Base-by-base conservation (phyloP, 2,797 vertebrate species). In the Columba guinea region DNA sequence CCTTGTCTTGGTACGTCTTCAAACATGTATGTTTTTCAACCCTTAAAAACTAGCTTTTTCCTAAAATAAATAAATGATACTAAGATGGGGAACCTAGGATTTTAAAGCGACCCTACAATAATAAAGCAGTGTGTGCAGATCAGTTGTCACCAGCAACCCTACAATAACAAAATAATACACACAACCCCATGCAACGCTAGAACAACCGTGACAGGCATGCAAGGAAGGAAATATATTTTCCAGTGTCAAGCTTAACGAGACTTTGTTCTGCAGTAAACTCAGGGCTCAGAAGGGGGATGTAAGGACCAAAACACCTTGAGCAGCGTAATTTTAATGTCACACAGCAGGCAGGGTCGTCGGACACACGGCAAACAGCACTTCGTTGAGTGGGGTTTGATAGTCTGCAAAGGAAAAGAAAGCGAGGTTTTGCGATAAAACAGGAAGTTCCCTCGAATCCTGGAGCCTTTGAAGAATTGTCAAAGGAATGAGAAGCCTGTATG, bases 401-500 rank as follows among this genome's bases (percentile, higher is more conserved):
- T 17, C 78, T 95, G 86, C 55, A 90, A 78, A 90, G 93, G 87
- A 95, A 90, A 95, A 84, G 93, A 96, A 94, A 96, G 70, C 19
- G 1, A 91, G 39, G 82, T 56, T 80, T 93, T 90, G 87, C 0
- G 10, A 96, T 94, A 87, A 92, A 95, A 93, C 95, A 96, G 95
- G 95, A 96, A 96, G 95, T 84, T 89, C 84, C 86, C 69, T 94
- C 11, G 7, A 88, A 91, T 90, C 90, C 77, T 83, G 73, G 58
- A 84, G 89, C 82, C 94, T 97, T 95, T 97, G 92, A 95, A 96
- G 94, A 95, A 82, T 80, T 92, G 95, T 95, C 90, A 95, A 91
- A 95, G 94, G 94, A 97, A 94, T 85, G 94, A 94, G 87, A 93
- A 62, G 89, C 30, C 91, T 89, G 87, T 64, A 58, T 74, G 79